phyloP scores from a whole-genome alignment of 2,888 invertebrate genomes.

The Cotesia congregata region DNA sequence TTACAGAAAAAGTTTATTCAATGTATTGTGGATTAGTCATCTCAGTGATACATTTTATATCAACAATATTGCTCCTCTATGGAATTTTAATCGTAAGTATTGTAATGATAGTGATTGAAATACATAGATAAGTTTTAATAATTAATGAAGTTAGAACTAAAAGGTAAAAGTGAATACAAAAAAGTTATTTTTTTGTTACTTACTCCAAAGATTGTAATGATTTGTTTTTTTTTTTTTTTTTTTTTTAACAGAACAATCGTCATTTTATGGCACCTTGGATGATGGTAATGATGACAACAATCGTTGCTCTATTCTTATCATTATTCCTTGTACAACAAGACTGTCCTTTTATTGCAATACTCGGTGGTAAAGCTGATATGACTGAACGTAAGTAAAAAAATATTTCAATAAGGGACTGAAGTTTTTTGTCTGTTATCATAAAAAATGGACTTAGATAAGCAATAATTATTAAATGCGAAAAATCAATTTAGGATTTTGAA shows the following conservation, averaged over 20 bases:
- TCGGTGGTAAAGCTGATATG: conserved; percentile 61
- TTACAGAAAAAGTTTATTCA: conserved; percentile 67
- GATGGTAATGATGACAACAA: conserved; percentile 66
- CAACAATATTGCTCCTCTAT: conserved; percentile 68
- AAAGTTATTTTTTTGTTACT: too few relatives aligned
- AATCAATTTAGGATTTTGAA: too few relatives aligned
- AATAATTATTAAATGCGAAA: too few relatives aligned
- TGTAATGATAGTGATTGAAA: too few relatives aligned
- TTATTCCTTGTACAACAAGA: conserved; percentile 64
- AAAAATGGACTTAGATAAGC: too few relatives aligned
- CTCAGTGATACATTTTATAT: conserved; percentile 67
- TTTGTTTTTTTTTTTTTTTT: conserved; percentile 18
- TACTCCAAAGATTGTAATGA: background rate
- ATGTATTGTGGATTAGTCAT: conserved; percentile 68
- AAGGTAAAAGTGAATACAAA: too few relatives aligned
- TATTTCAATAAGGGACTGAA: background rate
- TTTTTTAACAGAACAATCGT: conserved; percentile 64
- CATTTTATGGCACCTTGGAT: conserved; percentile 70
- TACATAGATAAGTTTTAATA: too few relatives aligned
- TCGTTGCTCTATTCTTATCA: conserved; percentile 64
- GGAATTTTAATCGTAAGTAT: conserved; percentile 68
- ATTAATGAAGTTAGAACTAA: too few relatives aligned
- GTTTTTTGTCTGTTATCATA: too few relatives aligned
- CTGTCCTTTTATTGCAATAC: conserved; percentile 61
- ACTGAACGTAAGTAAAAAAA: conserved; percentile 55